phyloP scores from a whole-genome alignment of 2,113 vertebrate species.

The Geothlypis trichas region DNA sequence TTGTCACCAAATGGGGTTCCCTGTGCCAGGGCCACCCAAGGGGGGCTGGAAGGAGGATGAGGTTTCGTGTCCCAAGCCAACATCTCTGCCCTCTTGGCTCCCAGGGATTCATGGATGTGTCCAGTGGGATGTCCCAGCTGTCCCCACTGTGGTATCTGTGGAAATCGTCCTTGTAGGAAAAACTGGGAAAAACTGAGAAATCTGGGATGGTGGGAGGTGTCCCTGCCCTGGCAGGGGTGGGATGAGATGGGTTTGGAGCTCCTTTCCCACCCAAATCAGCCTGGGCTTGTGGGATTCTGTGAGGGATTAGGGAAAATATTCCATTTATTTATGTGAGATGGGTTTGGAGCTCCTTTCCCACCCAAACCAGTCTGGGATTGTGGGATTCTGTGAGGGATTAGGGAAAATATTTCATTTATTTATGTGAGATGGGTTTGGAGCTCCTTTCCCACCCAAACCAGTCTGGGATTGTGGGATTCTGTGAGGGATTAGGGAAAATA shows the following conservation, averaged over 20 bases:
- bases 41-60: not conserved
- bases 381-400: not conserved
- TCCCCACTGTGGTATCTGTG: not conserved
- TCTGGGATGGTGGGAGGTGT: not conserved
- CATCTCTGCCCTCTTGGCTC: accelerated
- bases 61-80: not conserved
- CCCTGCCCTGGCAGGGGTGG: not conserved
- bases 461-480: no score
- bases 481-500: no score
- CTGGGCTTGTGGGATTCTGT: not conserved
- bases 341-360: not conserved
- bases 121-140: not conserved
- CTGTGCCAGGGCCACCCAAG: not conserved
- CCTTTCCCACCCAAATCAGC: not conserved
- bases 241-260: accelerated
- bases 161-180: not conserved
- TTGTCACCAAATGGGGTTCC: accelerated
- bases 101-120: not conserved
- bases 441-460: no score
- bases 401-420: not conserved
- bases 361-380: not conserved
- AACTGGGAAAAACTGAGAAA: not conserved
- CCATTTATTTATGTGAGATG: not conserved
- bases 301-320: not conserved
- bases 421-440: no score